phyloP scores from a whole-genome alignment of 1,140 invertebrate species.

The Subanguina moxae region DNA sequence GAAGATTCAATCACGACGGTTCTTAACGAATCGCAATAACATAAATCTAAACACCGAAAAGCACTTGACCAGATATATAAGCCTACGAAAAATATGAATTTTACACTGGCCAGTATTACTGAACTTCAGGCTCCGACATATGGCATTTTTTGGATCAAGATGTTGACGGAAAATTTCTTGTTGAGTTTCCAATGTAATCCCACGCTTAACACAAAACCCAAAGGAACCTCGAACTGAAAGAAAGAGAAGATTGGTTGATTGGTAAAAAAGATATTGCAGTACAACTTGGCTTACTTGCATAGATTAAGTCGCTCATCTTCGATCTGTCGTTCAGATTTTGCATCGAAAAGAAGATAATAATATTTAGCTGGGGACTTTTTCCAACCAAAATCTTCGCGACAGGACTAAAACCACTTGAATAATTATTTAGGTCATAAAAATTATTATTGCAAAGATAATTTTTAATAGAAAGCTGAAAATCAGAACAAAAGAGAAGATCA shows the following conservation, averaged over 20 bases:
- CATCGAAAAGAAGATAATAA: too few relatives aligned
- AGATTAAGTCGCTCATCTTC: conserved; percentile 15
- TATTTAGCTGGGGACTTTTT: too few relatives aligned
- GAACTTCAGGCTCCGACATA: conserved; percentile 38
- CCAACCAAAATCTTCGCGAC: too few relatives aligned
- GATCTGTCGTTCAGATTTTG: too few relatives aligned
- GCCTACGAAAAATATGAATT: too few relatives aligned
- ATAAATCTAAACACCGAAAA: conserved; percentile 3
- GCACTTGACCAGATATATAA: too few relatives aligned
- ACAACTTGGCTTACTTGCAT: conserved; percentile 10
- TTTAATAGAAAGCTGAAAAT: too few relatives aligned
- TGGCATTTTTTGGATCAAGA: conserved; percentile 29
- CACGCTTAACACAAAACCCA: conserved; percentile 29
- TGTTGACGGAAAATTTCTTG: conserved; percentile 10
- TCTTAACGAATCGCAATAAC: conserved; percentile 45
- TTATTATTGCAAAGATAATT: too few relatives aligned
- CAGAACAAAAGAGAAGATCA: too few relatives aligned
- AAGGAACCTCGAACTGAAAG: conserved; percentile 24
- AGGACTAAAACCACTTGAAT: too few relatives aligned
- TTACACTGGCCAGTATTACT: conserved; percentile 44
- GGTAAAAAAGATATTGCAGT: not conserved
- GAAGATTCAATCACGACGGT: conserved; percentile 36
- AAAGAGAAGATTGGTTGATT: too few relatives aligned
- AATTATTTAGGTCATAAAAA: too few relatives aligned
- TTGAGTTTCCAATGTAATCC: conserved; percentile 13